Percentiles rank a stretch among this genome's conserved stretches.
Evolutionary conservation across 2,113 vertebrate species (phyloP).

Genomic region (Geococcyx californianus): DNA sequence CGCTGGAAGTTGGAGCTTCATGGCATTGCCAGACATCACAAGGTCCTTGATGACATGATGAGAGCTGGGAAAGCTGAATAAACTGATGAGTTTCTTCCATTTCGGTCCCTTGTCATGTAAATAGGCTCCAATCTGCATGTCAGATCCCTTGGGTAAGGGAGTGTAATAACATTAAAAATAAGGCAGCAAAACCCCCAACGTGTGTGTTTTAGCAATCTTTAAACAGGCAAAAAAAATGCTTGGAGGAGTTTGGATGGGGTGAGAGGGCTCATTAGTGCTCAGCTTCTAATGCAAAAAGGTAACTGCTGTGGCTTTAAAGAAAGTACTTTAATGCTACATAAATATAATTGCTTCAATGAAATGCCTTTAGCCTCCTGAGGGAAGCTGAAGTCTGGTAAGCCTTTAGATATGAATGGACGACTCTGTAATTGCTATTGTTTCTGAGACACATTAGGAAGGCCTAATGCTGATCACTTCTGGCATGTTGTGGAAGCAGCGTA

Average conservation of each 20-base stretch:
- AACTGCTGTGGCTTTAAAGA: neutral
- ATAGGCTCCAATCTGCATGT: conserved; percentile 39
- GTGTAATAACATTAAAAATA: conserved; percentile 14
- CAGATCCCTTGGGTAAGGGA: conserved; percentile 7
- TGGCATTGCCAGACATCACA: conserved; percentile 10
- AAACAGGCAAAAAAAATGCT: conserved; percentile 18
- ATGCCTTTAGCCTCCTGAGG: conserved; percentile 62
- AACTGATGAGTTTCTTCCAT: conserved; percentile 41
- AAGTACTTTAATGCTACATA: conserved; percentile 50
- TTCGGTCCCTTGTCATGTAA: conserved; percentile 47
- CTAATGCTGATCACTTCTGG: conserved; percentile 1
- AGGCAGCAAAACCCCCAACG: neutral
- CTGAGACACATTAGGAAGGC: conserved; percentile 26
- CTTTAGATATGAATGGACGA: conserved; percentile 61
- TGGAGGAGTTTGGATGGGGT: neutral
- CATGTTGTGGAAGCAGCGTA: neutral
- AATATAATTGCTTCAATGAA: conserved; percentile 67
- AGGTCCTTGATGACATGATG: conserved; percentile 37
- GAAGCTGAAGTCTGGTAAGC: conserved; percentile 56
- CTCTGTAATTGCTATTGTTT: conserved; percentile 67
- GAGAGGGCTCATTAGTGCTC: neutral
- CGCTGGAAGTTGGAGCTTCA: neutral
- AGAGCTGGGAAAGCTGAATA: conserved; percentile 36
- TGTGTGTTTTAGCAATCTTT: neutral
- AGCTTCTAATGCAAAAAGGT: neutral